phyloP scores from a whole-genome alignment of 2,797 vertebrate species.

The Anguilla obscura region DNA sequence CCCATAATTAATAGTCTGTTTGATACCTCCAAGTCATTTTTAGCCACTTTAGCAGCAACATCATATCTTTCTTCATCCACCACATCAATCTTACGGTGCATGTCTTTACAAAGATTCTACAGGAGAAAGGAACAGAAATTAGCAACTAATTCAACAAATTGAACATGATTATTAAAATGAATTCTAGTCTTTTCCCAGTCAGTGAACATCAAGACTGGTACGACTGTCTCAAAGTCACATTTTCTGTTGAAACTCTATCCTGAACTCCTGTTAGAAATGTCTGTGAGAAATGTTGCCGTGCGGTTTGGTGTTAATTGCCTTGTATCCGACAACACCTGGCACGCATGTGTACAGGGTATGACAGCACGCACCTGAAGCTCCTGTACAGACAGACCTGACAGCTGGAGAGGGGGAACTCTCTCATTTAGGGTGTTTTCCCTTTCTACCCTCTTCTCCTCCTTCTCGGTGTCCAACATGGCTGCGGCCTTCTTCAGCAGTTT shows the following conservation, averaged over 20 bases:
- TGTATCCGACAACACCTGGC: too few species aligned
- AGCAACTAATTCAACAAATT: not conserved
- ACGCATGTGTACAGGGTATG: too few species aligned
- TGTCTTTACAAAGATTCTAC: slow-evolving; percentile 28
- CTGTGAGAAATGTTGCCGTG: not conserved
- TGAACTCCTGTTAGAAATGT: not conserved
- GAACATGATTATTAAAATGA: not conserved
- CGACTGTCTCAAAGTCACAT: not conserved
- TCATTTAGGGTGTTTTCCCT: slow-evolving; percentile 64
- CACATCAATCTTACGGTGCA: slow-evolving; percentile 31
- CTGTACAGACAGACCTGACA: slow-evolving; percentile 62
- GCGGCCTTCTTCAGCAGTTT: slow-evolving; percentile 72
- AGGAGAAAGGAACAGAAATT: not conserved
- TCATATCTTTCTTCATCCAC: slow-evolving; percentile 30
- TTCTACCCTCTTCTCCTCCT: slow-evolving; percentile 57
- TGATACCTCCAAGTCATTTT: slow-evolving; percentile 27
- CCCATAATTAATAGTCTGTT: not conserved
- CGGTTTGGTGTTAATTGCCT: not conserved
- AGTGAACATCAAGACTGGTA: not conserved
- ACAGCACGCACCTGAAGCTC: slow-evolving; percentile 65
- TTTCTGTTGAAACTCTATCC: not conserved
- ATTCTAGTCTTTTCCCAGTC: not conserved
- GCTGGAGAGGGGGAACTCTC: slow-evolving; percentile 59
- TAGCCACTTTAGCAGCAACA: slow-evolving; percentile 14
- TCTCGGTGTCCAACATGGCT: slow-evolving; percentile 64